Evolutionary conservation across 1,140 invertebrate species (phyloP).

Genomic region (Archivesica marissinica): DNA sequence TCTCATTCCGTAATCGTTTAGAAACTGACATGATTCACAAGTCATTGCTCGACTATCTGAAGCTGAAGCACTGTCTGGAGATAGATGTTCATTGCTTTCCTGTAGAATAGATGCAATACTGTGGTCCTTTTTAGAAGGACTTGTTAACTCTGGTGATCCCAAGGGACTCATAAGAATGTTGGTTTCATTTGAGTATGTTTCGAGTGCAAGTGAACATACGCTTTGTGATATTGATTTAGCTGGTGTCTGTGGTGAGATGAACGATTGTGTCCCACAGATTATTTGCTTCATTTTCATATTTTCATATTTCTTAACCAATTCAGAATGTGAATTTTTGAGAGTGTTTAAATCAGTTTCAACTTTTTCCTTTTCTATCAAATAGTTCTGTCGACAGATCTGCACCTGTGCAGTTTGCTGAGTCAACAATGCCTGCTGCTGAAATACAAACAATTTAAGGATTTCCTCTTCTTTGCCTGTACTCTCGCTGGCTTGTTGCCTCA

Average conservation of each 20-base stretch:
- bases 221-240: neutral
- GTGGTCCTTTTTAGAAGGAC: slow-evolving; percentile 34
- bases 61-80: neutral
- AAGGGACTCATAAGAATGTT: no score
- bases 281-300: neutral
- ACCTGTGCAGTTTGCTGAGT: slow-evolving; percentile 28
- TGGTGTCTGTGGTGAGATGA: neutral
- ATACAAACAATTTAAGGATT: slow-evolving; percentile 38
- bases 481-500: neutral
- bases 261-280: neutral
- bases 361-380: neutral
- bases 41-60: neutral
- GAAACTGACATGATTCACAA: slow-evolving; percentile 56
- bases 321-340: neutral
- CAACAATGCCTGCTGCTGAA: slow-evolving; percentile 46
- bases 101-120: slow-evolving; percentile 44
- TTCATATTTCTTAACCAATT: neutral
- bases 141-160: neutral
- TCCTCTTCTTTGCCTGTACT: slow-evolving; percentile 21
- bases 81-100: neutral
- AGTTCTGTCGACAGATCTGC: neutral
- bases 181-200: neutral
- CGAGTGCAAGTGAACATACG: neutral
- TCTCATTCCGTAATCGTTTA: slow-evolving; percentile 44
- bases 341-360: neutral